Evolutionary conservation across 2,888 invertebrate genomes (phyloP), one percentile per base, ranked within the genome.

Genomic region (Andricus curvator): DNA sequence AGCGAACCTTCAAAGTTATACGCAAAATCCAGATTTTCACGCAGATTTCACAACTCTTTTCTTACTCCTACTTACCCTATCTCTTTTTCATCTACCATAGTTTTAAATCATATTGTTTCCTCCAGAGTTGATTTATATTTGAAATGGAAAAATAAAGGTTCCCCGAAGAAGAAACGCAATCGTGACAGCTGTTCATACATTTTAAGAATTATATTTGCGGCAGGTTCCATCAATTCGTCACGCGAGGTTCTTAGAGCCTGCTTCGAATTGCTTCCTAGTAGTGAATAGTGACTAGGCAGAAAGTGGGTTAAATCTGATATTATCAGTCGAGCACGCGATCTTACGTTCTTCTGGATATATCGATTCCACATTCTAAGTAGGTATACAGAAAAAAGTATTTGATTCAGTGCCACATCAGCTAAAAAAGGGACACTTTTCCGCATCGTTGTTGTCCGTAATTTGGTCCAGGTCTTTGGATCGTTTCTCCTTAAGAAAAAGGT

Each of bases 1-100:
- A 65, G 33, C 25, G 65, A 13, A 33, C 29, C 20, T 25, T 33
- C 65, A 20, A n/a, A 77, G 65, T 44, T 15, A 44, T 79, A 81
- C 83, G 80, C 78, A 77, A 81, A 81, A 81, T 80, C 81, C 80
- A 62, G 76, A 78, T 70, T 81, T 64, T 20, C 51, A 65, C 29
- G 70, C 68, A 65, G 67, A 67, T 68, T 62, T 77, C 65, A 76
- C 67, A 64, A 65, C 66, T 41, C 17, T 29, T 25, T 25, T 25
- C 25, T 25, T 22, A 15, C 3, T 15, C 15, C 44, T 15, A 15
- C 44, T 44, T 44, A 15, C 44, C 0, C 15, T 4, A 44, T 15
- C 15, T 44, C 15, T 44, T 44, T 44, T 44, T 4, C 13, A 44
- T 44, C 37, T 37, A 37, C 37, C 0, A 9, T 9, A 37, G 37